These are phyloP conservation scores for Camponotus floridanus DNA, from an alignment of 1,140 invertebrate species.

Conservation along the genomic window DNA sequence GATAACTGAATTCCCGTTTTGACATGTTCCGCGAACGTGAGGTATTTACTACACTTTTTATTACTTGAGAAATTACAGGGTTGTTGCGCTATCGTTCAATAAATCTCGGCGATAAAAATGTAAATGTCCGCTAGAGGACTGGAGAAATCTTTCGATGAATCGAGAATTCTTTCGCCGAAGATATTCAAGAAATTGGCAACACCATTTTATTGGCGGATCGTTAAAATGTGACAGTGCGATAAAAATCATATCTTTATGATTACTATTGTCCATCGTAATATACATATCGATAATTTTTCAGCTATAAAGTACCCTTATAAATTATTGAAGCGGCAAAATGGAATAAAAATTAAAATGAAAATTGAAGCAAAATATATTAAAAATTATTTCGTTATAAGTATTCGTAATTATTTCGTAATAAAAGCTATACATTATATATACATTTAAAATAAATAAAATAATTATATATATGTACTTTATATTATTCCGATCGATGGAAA, in stretches of 20 bases:
- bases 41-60: slow-evolving; percentile 44
- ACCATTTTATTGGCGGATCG: slow-evolving; percentile 44
- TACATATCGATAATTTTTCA: not conserved
- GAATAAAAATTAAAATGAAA: not conserved
- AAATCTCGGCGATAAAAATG: slow-evolving; percentile 53
- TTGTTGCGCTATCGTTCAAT: slow-evolving; percentile 35
- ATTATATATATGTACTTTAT: not conserved
- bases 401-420: not conserved
- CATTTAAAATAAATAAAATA: not conserved
- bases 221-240: slow-evolving; percentile 32
- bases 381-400: not conserved
- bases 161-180: slow-evolving; percentile 4
- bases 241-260: slow-evolving; percentile 29
- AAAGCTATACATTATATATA: not conserved
- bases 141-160: slow-evolving; percentile 21
- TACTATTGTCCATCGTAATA: slow-evolving; percentile 17
- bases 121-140: slow-evolving; percentile 31
- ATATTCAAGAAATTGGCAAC: slow-evolving; percentile 56
- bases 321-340: not conserved
- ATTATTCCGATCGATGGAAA: not conserved
- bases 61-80: slow-evolving; percentile 53
- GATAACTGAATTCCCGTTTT: slow-evolving; percentile 2
- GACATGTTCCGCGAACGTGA: slow-evolving; percentile 13
- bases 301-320: not conserved
- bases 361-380: no score